Percentiles rank a stretch among this genome's conserved stretches.
phyloP scores from a whole-genome alignment of 2,888 invertebrate species.

The Rotaria sp. region DNA sequence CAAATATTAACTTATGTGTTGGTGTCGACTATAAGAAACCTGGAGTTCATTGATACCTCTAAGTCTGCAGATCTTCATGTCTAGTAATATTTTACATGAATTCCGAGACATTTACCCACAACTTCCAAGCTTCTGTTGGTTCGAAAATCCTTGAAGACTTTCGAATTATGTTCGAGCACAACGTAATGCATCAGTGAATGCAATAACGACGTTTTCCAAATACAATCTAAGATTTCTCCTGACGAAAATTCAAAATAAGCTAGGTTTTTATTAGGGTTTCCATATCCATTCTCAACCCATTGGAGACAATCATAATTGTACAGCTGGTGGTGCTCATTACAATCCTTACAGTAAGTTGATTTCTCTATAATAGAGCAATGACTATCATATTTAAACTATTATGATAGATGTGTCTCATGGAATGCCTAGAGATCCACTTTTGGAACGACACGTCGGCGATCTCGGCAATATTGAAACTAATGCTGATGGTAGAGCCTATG shows the following conservation, averaged over 20 bases:
- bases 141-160: too few species aligned
- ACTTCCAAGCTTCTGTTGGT: too few species aligned
- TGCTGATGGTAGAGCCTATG: neutral
- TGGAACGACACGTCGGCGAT: neutral
- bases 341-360: neutral
- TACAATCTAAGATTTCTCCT: too few species aligned
- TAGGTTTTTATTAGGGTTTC: neutral
- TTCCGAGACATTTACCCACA: too few species aligned
- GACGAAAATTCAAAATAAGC: neutral
- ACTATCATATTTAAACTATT: neutral
- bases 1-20: too few species aligned
- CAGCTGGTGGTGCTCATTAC: conserved; percentile 1
- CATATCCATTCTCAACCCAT: conserved; percentile 13
- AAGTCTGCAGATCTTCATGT: too few species aligned
- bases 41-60: too few species aligned
- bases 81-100: too few species aligned
- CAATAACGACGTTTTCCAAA: too few species aligned
- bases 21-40: too few species aligned
- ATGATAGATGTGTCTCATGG: neutral
- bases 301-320: neutral
- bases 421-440: neutral
- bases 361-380: neutral
- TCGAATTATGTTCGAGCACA: too few species aligned
- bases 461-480: neutral
- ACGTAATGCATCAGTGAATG: too few species aligned